These are phyloP conservation scores for Magallana ariakensis DNA, from an alignment of 1,140 invertebrate species.

Conservation along the genomic window DNA sequence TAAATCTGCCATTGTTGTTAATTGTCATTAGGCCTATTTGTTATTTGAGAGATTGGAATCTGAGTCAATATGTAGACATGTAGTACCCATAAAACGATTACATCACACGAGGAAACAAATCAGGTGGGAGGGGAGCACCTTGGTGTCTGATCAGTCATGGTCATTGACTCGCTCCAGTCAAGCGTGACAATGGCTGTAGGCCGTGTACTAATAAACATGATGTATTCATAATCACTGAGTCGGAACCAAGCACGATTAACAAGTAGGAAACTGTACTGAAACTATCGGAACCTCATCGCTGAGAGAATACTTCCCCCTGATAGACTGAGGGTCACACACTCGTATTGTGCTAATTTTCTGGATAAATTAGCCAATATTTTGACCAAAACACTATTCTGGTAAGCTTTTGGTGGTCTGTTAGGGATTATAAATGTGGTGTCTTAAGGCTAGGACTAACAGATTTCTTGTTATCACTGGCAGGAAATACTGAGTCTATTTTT, in stretches of 20 bases:
- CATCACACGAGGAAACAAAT: background rate
- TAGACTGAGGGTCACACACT: too few relatives aligned
- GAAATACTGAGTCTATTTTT: too few relatives aligned
- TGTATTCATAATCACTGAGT: background rate
- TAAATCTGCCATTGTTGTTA: background rate
- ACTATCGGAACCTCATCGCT: background rate
- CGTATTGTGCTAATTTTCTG: too few relatives aligned
- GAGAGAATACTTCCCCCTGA: too few relatives aligned
- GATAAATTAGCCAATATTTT: too few relatives aligned
- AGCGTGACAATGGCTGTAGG: background rate
- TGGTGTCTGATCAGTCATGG: background rate
- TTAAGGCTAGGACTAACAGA: too few relatives aligned
- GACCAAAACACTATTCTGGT: too few relatives aligned
- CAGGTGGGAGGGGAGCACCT: background rate
- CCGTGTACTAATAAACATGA: background rate
- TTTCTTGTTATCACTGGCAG: too few relatives aligned
- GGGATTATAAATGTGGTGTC: too few relatives aligned
- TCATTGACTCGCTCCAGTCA: conserved; percentile 2
- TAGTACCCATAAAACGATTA: background rate
- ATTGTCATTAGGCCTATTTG: background rate
- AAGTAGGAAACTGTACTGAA: background rate
- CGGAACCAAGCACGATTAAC: background rate
- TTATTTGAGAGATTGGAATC: background rate
- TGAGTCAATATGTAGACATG: too few relatives aligned
- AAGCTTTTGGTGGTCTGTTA: too few relatives aligned